A percentile compares a stretch with the other conserved stretches of the same genome.
These are phyloP conservation scores for Odontothrips loti DNA, from an alignment of 2,888 invertebrate genomes.

Conservation along the genomic window DNA sequence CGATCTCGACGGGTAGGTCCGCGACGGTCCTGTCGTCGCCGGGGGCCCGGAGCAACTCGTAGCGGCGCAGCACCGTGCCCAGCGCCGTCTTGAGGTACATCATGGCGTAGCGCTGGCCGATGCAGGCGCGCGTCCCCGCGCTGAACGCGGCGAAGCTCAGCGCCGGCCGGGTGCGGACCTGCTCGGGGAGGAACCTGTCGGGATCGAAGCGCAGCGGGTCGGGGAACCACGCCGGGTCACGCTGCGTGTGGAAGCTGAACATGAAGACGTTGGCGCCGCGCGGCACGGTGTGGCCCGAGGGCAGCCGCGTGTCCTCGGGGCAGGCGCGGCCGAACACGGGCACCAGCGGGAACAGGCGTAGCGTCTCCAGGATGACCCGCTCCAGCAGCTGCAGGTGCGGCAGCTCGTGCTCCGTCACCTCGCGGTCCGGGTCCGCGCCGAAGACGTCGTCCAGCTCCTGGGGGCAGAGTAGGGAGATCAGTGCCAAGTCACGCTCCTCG, in stretches of 20 bases:
- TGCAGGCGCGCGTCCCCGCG: constrained; percentile 5
- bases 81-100: constrained; percentile 24
- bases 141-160: constrained; percentile 15
- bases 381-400: not conserved
- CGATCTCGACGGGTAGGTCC: constrained; percentile 17
- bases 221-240: constrained; percentile 13
- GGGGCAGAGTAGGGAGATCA: not conserved
- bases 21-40: not conserved
- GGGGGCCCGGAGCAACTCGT: not conserved
- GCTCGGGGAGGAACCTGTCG: constrained; percentile 9
- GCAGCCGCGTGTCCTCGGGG: not conserved
- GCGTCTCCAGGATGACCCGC: constrained; percentile 18
- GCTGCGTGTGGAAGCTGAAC: constrained; percentile 15
- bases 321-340: constrained; percentile 15
- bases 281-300: not conserved
- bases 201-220: constrained; percentile 1
- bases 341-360: constrained; percentile 18
- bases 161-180: not conserved
- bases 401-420: constrained; percentile 18
- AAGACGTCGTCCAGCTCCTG: constrained; percentile 13
- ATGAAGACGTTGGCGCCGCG: not conserved
- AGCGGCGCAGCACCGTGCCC: constrained; percentile 16
- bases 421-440: not conserved
- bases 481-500: not conserved
- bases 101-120: constrained; percentile 21